Conservation (phyloP, 2,888 invertebrate species). For the Mesochorus sp. region DNA sequence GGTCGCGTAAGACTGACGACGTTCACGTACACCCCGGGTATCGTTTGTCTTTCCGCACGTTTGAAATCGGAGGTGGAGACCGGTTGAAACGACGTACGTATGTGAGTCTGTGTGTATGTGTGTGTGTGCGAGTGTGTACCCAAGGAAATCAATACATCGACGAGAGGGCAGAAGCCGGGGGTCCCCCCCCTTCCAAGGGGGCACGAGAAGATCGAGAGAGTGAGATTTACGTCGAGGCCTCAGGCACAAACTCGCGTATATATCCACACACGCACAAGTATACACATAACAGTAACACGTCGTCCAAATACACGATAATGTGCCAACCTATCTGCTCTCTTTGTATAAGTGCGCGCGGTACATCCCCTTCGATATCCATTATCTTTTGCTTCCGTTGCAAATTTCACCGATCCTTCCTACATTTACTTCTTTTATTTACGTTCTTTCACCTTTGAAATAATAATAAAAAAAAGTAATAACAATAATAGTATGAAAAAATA, state of each 20-base stretch:
- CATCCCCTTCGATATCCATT: slow-evolving; percentile 45
- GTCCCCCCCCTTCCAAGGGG: slow-evolving; percentile 43
- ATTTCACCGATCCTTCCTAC: too few species aligned
- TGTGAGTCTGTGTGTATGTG: slow-evolving; percentile 38
- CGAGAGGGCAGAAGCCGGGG: slow-evolving; percentile 37
- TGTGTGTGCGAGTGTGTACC: slow-evolving; percentile 41
- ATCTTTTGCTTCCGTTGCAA: too few species aligned
- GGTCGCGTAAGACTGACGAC: slow-evolving; percentile 38
- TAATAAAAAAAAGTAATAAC: slow-evolving; percentile 64
- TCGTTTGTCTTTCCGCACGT: slow-evolving; percentile 76
- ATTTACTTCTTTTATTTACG: slow-evolving; percentile 33
- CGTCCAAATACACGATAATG: slow-evolving; percentile 18
- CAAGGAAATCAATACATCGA: slow-evolving; percentile 63
- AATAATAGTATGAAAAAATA: too few species aligned
- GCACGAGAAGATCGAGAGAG: slow-evolving; percentile 48
- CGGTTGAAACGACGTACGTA: slow-evolving; percentile 30
- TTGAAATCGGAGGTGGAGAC: slow-evolving; percentile 74
- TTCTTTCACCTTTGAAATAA: slow-evolving; percentile 20
- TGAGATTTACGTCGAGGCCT: slow-evolving; percentile 58
- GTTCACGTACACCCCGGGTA: slow-evolving; percentile 30
- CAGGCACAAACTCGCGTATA: slow-evolving; percentile 63
- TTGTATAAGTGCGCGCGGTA: slow-evolving; percentile 16
- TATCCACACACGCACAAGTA: too few species aligned
- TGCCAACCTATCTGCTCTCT: slow-evolving; percentile 40
- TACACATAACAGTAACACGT: slow-evolving; percentile 37